phyloP scores from a whole-genome alignment of 92 coral and sea anemone species.

The Zoanthus sociatus region DNA sequence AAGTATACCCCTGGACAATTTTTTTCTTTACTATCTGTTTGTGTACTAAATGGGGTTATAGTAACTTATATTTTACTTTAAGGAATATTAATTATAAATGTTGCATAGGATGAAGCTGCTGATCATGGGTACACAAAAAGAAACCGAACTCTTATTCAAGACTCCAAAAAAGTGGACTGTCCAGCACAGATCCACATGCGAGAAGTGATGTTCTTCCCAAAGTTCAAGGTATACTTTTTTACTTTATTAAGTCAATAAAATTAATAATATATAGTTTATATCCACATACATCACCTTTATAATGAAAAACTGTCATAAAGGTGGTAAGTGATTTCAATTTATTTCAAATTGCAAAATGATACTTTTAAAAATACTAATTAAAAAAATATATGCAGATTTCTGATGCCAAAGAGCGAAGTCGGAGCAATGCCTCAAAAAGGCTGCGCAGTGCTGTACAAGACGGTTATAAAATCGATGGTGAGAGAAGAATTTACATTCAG shows the following conservation, averaged over 20 bases:
- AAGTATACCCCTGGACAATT: background rate
- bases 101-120: slow-evolving; percentile 14
- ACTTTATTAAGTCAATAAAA: background rate
- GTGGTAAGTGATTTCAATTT: background rate
- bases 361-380: background rate
- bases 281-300: background rate
- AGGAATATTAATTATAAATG: background rate
- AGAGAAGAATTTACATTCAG: slow-evolving; percentile 22
- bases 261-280: background rate
- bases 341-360: background rate
- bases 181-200: slow-evolving; percentile 54
- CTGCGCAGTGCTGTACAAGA: background rate
- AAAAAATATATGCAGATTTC: slow-evolving; percentile 18
- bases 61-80: background rate
- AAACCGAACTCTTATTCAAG: slow-evolving; percentile 34
- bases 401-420: slow-evolving; percentile 10
- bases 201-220: slow-evolving; percentile 54
- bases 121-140: slow-evolving; percentile 45
- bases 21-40: background rate
- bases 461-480: slow-evolving; percentile 4
- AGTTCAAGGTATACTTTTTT: slow-evolving; percentile 37
- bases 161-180: slow-evolving; percentile 58
- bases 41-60: background rate
- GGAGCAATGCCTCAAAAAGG: slow-evolving; percentile 10
- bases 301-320: slow-evolving; percentile 1